Evolutionary conservation across 2,888 invertebrate genomes (phyloP).

Genomic region (Chrysolina haemoptera): DNA sequence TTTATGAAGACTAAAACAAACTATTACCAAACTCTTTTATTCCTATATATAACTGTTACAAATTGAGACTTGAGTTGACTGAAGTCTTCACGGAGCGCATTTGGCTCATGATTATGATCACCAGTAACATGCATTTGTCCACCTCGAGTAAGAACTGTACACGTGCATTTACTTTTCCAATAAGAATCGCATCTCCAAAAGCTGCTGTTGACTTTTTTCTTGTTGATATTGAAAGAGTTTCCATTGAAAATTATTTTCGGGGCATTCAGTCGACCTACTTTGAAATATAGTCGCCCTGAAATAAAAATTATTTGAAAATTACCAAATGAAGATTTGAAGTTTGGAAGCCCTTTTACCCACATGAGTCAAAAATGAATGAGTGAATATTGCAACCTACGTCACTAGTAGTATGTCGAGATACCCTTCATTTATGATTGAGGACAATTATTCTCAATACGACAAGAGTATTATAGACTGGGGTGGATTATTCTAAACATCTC

Average conservation of each 20-base stretch:
- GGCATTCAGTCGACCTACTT: conserved; percentile 22
- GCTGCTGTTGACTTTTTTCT: conserved; percentile 23
- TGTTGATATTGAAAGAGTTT: conserved; percentile 25
- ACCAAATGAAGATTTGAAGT: background rate
- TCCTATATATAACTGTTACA: conserved; percentile 23
- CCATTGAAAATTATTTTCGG: conserved; percentile 24
- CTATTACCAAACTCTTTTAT: conserved; percentile 15
- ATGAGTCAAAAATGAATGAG: too few relatives aligned
- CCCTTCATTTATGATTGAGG: too few relatives aligned
- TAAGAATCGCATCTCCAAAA: conserved; percentile 32
- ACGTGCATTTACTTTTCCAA: conserved; percentile 24
- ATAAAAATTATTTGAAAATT: background rate
- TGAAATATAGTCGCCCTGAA: conserved; percentile 29
- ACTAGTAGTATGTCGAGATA: too few relatives aligned
- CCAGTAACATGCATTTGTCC: conserved; percentile 27
- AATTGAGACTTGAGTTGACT: conserved; percentile 29
- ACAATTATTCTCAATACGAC: too few relatives aligned
- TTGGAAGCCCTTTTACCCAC: too few relatives aligned
- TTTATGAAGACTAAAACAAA: background rate
- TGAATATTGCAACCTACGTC: too few relatives aligned
- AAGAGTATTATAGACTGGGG: too few relatives aligned
- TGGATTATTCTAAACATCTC: too few relatives aligned
- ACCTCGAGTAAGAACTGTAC: conserved; percentile 20
- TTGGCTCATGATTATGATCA: conserved; percentile 32
- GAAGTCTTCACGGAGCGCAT: conserved; percentile 29